Base-by-base conservation (phyloP, 1,140 invertebrate species). In the Aricia agestis region DNA sequence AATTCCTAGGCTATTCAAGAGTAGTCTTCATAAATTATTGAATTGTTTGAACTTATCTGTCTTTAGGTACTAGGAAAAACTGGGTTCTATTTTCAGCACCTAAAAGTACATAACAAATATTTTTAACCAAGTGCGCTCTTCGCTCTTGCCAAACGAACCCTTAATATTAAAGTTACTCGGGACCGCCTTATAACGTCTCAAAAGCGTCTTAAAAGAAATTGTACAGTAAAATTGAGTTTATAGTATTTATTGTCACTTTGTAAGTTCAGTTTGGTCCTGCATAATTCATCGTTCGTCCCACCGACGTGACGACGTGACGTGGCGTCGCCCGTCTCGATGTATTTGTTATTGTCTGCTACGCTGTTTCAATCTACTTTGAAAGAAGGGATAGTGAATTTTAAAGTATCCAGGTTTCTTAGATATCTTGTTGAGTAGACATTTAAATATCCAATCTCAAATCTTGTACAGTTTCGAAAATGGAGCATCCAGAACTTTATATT, bases 211-310 rank as follows among this genome's bases (percentile, higher is more conserved):
- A 52, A 52, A 52, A 36, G 36, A 15, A 15, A 52, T 52, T 13
- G 45, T 52, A 15, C 45, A 52, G 18, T 63, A 1, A 63, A 63
- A 63, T 19, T 19, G 59, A 63, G 59, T 18, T 19, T 11, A 63
- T 63, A 52, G 59, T 25, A 25, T 63, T 63, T 19, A 63, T 19
- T 19, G 59, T 19, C 45, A 52, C 45, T 52, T 52, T 52, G 45
- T 63, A 18, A 18, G 17, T 63, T 63, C 18, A 25, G 19, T 25
- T 63, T 5, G 18, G 17, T 7, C 19, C 59, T 63, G 59, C 10
- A 63, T 59, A 18, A 59, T 63, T 63, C 59, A 11, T 11, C 18
- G 17, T 17, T 11, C 59, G 59, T 63, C 4, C 59, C 7, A 11
- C 17, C 59, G 18, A 63, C 59, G 59, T 63, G 59, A 19, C 58